Evolutionary conservation across 2,113 vertebrate genomes (phyloP), one percentile per base, ranked within the genome.

Genomic region (Cercopithecus mona): DNA sequence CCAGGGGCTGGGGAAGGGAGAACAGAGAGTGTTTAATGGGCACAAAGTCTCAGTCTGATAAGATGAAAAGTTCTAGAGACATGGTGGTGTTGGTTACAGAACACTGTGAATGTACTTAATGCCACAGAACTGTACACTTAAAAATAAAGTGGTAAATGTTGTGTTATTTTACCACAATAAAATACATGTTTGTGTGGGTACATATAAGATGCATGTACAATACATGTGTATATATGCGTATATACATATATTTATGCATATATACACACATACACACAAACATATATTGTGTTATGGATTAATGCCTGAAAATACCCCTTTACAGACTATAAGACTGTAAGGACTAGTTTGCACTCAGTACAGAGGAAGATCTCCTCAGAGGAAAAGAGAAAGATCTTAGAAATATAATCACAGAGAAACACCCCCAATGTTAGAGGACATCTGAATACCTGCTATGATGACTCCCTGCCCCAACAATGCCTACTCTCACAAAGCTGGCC

Each of bases 151-250:
- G 45, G 30, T 14, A 22, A 64, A 59, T 70, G 13, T 89, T 45
- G 55, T 22, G 22, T 55, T 45, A 88, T 55, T 81, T 75, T n/a
- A n/a, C 27, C 20, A 59, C 2, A 38, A 73, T 66, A 73, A 32
- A 73, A 73, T 30, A 30, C 4, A 0, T 38, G 23, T 68, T 13
- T 43, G 3, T 6, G 5, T 73, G 20, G 40, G 22, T 25, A 73
- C 5, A 38, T 72, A 38, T 6, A 30, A 55, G 17, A 0, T 64
- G 27, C 13, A 64, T 30, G 12, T 30, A 64, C 61, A 64, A 50
- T 48, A 18, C 20, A 0, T 27, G 6, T 48, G 14, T 32, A 50
- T 78, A 0, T 32, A 9, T 50, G 17, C 0, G 2, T 78, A 20
- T 35, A 32, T 35, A 79, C 45, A 64, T 55, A 70, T 5, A 50